A percentile compares a stretch with the other conserved stretches of the same genome.
phyloP scores from a whole-genome alignment of 2,888 invertebrate species.

The Heliconius ethilla region DNA sequence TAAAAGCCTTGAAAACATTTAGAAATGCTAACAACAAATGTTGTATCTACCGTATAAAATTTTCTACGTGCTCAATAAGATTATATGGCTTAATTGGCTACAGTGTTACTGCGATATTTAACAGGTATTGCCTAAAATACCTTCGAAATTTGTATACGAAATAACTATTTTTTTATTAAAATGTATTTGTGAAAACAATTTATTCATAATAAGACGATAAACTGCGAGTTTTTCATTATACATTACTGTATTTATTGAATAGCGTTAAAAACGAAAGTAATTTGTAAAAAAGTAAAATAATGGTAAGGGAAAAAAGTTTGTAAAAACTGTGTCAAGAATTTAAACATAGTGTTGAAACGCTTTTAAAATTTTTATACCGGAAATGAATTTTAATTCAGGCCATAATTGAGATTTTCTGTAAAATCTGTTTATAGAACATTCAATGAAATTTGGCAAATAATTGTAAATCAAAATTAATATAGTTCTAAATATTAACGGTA shows the following conservation, averaged over 20 bases:
- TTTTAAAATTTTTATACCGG: neutral
- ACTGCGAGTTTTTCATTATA: neutral
- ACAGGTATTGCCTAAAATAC: neutral
- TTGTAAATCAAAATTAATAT: neutral
- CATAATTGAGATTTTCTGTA: neutral
- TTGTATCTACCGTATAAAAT: neutral
- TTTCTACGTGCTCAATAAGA: neutral
- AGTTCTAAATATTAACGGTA: neutral
- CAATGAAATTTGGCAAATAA: neutral
- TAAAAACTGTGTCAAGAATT: conserved; percentile 16
- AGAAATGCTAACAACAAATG: neutral
- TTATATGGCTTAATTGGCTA: neutral
- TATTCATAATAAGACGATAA: neutral
- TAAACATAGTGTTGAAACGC: neutral
- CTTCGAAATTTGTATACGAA: neutral
- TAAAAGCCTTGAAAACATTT: neutral
- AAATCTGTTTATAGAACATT: neutral
- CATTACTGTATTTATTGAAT: neutral
- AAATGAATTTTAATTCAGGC: conserved; percentile 1
- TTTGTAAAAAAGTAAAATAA: neutral
- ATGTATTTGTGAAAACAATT: too few species aligned
- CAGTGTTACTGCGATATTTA: neutral
- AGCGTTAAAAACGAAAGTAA: neutral
- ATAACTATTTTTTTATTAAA: neutral
- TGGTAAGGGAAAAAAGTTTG: neutral